Base-by-base conservation (phyloP, 2,797 vertebrate genomes). In the Cottoperca gobio region DNA sequence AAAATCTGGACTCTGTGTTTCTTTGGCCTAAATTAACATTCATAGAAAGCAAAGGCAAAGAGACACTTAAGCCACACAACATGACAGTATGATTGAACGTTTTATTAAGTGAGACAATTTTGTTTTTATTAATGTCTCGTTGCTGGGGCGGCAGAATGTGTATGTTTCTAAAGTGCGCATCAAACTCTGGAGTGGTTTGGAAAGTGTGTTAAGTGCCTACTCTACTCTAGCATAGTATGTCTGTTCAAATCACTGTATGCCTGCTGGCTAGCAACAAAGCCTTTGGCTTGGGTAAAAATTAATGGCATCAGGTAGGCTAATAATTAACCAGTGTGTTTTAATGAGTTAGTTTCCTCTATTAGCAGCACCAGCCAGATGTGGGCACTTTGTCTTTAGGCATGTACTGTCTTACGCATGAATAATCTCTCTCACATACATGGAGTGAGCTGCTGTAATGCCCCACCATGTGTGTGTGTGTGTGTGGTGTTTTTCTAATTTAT, bases 351-450 rank as follows among this genome's bases (percentile, higher is more conserved):
- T 81, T 87, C 46, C 71, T 76, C 24, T 82, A 23, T 87, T 86
- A 85, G 84, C 70, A 75, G 84, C 70, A 75, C 33, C 53, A 65
- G 70, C 81, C 89, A 90, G 88, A 89, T 92, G 90, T 91, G 58
- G 28, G 65, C 45, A 33, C 61, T 70, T 63, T 82, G 72, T 83
- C 83, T 77, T 62, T 11, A 71, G 77, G 76, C 83, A 52, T 67
- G 46, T 66, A 24, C 31, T 40, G 6, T 64, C 61, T 79, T 58
- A 35, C 9, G 17, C 55, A 61, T 42, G 57, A 74, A 26, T 70
- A 72, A 40, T 78, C 31, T 61, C 40, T 43, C 39, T 39, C 61
- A 64, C 26, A 23, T 33, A 28, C 23, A 55, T 39, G 39, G 26
- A 79, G 6, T 66, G 37, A 63, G 49, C 43, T 54, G 45, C 54